phyloP scores from a whole-genome alignment of 2,888 invertebrate species.

The Drosophila affinis region DNA sequence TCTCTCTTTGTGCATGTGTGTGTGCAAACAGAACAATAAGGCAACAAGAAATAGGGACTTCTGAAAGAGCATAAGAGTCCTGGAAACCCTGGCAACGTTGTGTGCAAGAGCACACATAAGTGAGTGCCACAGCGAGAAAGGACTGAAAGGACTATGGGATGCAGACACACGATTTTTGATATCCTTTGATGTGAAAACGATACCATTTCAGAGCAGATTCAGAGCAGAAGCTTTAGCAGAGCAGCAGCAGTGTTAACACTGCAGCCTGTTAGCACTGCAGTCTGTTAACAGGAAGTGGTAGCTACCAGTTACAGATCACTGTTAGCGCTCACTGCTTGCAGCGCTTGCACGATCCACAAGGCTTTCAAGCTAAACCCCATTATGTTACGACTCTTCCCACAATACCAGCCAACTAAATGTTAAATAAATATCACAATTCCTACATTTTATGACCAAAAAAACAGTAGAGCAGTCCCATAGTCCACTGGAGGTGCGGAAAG shows the following conservation, averaged over 20 bases:
- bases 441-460: constrained; percentile 16
- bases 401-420: no score
- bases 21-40: constrained; percentile 50
- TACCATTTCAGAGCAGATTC: no score
- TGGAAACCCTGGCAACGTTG: constrained; percentile 30
- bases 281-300: no score
- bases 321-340: neutral
- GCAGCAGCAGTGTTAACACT: neutral
- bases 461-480: neutral
- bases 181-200: no score
- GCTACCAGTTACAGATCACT: neutral
- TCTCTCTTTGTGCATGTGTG: constrained; percentile 13
- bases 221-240: no score
- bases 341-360: no score
- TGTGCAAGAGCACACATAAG: constrained; percentile 60
- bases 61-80: constrained; percentile 4
- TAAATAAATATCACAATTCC: neutral
- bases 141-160: neutral
- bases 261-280: neutral
- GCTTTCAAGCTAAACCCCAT: no score
- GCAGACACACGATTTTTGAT: neutral
- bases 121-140: constrained; percentile 19
- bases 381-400: no score
- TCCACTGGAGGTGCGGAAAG: neutral
- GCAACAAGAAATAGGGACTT: constrained; percentile 32